phyloP scores from a whole-genome alignment of 2,797 vertebrate genomes.

The Microctenopoma steveboyesi region DNA sequence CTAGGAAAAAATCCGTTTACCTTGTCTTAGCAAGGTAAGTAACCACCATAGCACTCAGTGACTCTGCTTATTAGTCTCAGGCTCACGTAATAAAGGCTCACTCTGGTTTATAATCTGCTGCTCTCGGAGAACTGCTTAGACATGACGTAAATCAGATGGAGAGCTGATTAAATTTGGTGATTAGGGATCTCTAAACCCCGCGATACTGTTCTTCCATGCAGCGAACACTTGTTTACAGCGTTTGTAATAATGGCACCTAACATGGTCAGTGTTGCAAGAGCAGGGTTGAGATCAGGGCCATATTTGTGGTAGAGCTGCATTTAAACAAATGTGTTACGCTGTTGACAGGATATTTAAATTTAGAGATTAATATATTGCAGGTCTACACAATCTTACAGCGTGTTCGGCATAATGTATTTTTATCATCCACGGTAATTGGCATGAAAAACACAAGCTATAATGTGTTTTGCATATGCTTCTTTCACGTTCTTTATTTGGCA shows the following conservation, averaged over 20 bases:
- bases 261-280: slow-evolving; percentile 7
- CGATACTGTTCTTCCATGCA: slow-evolving; percentile 28
- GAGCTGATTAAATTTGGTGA: slow-evolving; percentile 82
- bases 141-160: slow-evolving; percentile 73
- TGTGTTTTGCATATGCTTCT: neutral
- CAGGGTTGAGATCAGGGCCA: slow-evolving; percentile 20
- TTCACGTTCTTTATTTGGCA: neutral
- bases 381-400: neutral
- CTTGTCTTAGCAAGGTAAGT: slow-evolving; percentile 18
- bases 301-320: neutral
- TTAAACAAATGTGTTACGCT: slow-evolving; percentile 1
- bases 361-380: neutral
- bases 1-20: neutral
- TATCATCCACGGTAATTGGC: neutral
- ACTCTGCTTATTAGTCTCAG: slow-evolving; percentile 31
- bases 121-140: slow-evolving; percentile 68
- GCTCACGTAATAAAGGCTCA: slow-evolving; percentile 33
- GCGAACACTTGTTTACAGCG: slow-evolving; percentile 74
- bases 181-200: slow-evolving; percentile 72
- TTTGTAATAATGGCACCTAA: slow-evolving; percentile 52
- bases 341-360: slow-evolving; percentile 17
- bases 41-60: slow-evolving; percentile 18
- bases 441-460: neutral
- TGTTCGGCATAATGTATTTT: neutral
- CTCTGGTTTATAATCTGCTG: slow-evolving; percentile 70